A percentile compares a stretch with the other conserved stretches of the same genome.
Conservation (phyloP, 2,888 invertebrate genomes). For the Unio pictorum region DNA sequence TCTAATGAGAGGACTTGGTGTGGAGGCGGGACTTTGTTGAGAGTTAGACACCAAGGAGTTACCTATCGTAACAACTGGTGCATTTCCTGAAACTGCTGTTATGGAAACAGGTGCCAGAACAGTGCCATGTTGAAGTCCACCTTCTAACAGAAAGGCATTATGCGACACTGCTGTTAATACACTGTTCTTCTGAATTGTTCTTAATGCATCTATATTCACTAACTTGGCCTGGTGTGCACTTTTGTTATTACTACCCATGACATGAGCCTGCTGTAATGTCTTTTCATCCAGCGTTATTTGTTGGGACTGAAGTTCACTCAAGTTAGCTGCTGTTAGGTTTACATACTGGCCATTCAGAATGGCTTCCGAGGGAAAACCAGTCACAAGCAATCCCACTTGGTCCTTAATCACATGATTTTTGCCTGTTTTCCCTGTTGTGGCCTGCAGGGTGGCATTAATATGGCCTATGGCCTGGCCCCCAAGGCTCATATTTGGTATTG, state of each 20-base stretch:
- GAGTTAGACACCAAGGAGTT: slow-evolving; percentile 26
- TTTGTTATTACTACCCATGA: slow-evolving; percentile 19
- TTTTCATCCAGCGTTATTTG: slow-evolving; percentile 31
- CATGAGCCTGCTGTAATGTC: slow-evolving; percentile 24
- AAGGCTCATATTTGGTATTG: slow-evolving; percentile 52
- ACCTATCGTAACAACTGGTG: slow-evolving; percentile 31
- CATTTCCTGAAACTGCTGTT: slow-evolving; percentile 26
- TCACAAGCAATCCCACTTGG: slow-evolving; percentile 53
- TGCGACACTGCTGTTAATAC: slow-evolving; percentile 36
- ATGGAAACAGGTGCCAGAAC: slow-evolving; percentile 43
- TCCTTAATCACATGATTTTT: slow-evolving; percentile 57
- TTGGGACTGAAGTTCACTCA: slow-evolving; percentile 37
- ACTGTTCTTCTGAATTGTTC: slow-evolving; percentile 11
- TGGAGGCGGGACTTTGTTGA: slow-evolving; percentile 38
- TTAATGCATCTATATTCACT: background rate
- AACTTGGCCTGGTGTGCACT: background rate
- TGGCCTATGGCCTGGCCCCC: slow-evolving; percentile 45
- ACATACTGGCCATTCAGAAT: slow-evolving; percentile 61
- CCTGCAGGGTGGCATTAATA: slow-evolving; percentile 46
- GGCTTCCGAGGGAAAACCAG: slow-evolving; percentile 52
- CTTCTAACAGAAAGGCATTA: slow-evolving; percentile 54
- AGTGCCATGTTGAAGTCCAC: slow-evolving; percentile 41
- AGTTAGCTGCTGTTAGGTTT: slow-evolving; percentile 23
- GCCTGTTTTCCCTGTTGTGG: slow-evolving; percentile 30
- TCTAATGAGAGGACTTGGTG: slow-evolving; percentile 46